Evolutionary conservation across 2,113 vertebrate genomes (phyloP), one percentile per base, ranked within the genome.

Genomic region (Actinemys pallida): DNA sequence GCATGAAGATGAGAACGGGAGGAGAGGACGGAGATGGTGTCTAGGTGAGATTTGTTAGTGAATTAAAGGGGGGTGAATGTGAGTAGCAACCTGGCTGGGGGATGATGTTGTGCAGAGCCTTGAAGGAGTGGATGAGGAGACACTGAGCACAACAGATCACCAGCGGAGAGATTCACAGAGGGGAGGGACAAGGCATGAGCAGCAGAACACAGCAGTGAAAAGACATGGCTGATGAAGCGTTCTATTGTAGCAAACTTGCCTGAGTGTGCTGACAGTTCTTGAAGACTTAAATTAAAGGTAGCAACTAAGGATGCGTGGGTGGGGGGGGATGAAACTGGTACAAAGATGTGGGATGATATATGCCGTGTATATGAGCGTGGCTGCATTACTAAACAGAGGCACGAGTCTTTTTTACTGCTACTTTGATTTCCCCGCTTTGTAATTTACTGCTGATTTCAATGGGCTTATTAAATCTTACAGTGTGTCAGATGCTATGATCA

Each of bases 401-500:
- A 0, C 17, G 13, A 57, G 72, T 76, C 75, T 35, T 24, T 31
- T 29, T 50, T 76, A 6, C 19, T 62, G 47, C 12, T 22, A 31
- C 50, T 79, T 81, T 45, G 86, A 88, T 76, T 10, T 57, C 80
- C 39, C 22, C 17, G 45, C 4, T 79, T 80, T 81, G 35, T 86
- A 90, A 93, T 75, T 84, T 92, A 87, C 10, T 93, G 76, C 47
- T 90, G 24, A 76, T 89, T 52, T 90, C 72, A 56, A 27, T 20
- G 10, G 6, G 10, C 56, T 53, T 85, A 65, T 11, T 83, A 86
- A 87, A 42, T 5, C 39, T 89, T 90, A 85, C 11, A 86, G 12
- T 86, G 78, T 47, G 39, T 47, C 57, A 81, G 78, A 81, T 81
- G 35, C 86, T 56, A 45, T 13, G 52, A n/a, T 39, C 42, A 29